A percentile compares a stretch with the other conserved stretches of the same genome.
These are phyloP conservation scores for Oenanthe melanoleuca DNA, from an alignment of 2,113 vertebrate genomes.

Conservation along the genomic window DNA sequence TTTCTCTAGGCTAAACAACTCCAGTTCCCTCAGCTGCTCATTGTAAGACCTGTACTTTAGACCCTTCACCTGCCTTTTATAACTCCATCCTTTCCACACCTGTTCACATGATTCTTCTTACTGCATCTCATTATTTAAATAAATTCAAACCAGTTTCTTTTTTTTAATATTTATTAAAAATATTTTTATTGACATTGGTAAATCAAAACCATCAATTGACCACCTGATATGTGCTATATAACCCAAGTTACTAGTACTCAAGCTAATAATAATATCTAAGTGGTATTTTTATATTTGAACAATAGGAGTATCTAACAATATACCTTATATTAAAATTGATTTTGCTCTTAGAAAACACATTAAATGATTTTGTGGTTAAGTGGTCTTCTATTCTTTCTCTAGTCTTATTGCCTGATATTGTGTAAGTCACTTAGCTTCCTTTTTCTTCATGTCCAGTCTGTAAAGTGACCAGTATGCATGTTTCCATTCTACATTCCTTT, in stretches of 20 bases:
- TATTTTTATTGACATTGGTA: neutral
- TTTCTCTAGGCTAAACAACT: neutral
- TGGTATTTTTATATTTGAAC: neutral
- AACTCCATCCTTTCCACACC: neutral
- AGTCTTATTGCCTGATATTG: neutral
- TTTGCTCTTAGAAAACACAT: neutral
- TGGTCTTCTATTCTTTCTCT: neutral
- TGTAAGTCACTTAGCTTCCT: neutral
- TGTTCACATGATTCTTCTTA: neutral
- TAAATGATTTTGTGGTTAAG: neutral
- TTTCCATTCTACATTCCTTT: neutral
- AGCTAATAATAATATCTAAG: neutral
- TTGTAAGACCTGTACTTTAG: neutral
- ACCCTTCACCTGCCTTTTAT: neutral
- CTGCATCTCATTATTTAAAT: fast-evolving
- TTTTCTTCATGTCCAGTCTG: neutral
- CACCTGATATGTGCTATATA: neutral
- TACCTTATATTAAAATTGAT: neutral
- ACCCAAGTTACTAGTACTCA: neutral
- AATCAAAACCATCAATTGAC: neutral
- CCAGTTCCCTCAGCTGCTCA: neutral
- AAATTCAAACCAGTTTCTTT: neutral
- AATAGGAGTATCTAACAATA: neutral
- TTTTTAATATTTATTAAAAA: neutral
- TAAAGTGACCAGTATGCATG: neutral